These are phyloP conservation scores for Coleophora deauratella DNA, from an alignment of 2,888 invertebrate species.

Conservation along the genomic window DNA sequence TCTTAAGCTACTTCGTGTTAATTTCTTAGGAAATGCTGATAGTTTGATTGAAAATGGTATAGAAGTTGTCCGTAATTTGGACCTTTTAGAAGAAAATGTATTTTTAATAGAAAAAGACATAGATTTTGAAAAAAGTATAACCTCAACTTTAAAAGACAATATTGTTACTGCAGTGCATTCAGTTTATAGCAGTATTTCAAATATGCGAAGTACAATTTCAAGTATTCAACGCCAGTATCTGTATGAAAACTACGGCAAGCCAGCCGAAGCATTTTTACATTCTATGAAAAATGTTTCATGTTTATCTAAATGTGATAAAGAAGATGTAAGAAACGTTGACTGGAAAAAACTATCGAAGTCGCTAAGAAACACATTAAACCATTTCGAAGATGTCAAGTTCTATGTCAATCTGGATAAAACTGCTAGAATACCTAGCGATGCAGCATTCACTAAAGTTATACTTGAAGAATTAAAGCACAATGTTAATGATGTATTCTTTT, in stretches of 20 bases:
- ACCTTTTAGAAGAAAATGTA: constrained; percentile 58
- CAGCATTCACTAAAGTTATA: constrained; percentile 55
- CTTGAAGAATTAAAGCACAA: constrained; percentile 41
- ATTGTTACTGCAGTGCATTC: constrained; percentile 65
- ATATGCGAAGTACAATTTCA: constrained; percentile 67
- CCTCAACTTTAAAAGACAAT: constrained; percentile 36
- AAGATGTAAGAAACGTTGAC: constrained; percentile 17
- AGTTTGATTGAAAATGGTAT: constrained; percentile 55
- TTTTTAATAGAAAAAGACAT: constrained; percentile 51
- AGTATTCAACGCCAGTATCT: constrained; percentile 58
- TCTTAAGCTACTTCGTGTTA: constrained; percentile 37
- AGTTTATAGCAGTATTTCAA: constrained; percentile 65
- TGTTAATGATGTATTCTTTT: constrained; percentile 27
- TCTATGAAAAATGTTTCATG: constrained; percentile 42
- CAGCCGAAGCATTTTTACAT: constrained; percentile 42
- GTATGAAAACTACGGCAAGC: constrained; percentile 59
- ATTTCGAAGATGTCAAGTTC: constrained; percentile 66
- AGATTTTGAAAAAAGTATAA: constrained; percentile 26
- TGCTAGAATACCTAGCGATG: constrained; percentile 57
- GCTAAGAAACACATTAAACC: constrained; percentile 50
- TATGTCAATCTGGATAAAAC: constrained; percentile 66
- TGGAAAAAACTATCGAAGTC: constrained; percentile 45
- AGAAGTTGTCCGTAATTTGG: constrained; percentile 49
- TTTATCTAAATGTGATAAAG: constrained; percentile 22
- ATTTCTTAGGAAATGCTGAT: constrained; percentile 38